Conservation (phyloP, 2,888 invertebrate species). For the Caenorhabditis sp. region DNA sequence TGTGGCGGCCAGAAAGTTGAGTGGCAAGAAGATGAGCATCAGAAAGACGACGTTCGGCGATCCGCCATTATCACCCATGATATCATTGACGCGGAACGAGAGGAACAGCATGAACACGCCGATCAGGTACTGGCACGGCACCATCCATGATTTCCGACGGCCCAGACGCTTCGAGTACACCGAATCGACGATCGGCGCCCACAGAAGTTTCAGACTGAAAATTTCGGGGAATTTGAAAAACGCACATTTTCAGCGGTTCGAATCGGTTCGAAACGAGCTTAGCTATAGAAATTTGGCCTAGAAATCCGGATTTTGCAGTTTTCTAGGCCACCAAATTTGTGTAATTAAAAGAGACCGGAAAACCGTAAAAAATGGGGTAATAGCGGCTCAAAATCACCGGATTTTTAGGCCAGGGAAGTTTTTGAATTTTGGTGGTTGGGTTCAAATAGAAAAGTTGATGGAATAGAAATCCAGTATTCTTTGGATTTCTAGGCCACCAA, state of each 20-base stretch:
- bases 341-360: too few species aligned
- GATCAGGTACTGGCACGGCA: slow-evolving; percentile 85
- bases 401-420: too few species aligned
- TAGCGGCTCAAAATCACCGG: too few species aligned
- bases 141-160: slow-evolving; percentile 91
- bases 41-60: slow-evolving; percentile 88
- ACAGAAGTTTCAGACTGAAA: slow-evolving; percentile 91
- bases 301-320: neutral
- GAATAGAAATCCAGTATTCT: neutral
- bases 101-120: slow-evolving; percentile 91
- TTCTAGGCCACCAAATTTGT: too few species aligned
- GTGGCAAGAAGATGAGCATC: slow-evolving; percentile 91
- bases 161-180: slow-evolving; percentile 89
- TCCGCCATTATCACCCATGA: slow-evolving; percentile 79
- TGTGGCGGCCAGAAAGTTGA: slow-evolving; percentile 97
- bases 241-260: too few species aligned
- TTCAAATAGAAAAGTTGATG: neutral
- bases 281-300: neutral
- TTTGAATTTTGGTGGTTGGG: too few species aligned
- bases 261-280: neutral
- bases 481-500: neutral
- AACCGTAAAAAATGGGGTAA: too few species aligned
- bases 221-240: too few species aligned
- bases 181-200: slow-evolving; percentile 99
- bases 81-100: slow-evolving; percentile 86